Evolutionary conservation across 2,888 invertebrate genomes (phyloP), one percentile per base, ranked within the genome.

Genomic region (Athalia cordata): DNA sequence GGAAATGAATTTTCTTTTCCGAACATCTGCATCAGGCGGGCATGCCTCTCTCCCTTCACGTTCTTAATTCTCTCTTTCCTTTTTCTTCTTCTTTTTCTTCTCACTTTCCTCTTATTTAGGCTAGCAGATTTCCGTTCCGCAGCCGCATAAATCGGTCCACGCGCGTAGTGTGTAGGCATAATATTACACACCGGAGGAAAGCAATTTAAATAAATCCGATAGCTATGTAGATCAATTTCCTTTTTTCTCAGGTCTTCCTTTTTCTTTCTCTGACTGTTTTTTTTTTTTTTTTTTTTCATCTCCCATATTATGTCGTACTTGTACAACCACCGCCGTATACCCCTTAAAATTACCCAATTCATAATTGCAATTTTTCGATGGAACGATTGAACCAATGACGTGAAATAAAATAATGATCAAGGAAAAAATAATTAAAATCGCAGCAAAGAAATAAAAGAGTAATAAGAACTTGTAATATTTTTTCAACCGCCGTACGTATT

Each of bases 151-250:
- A 55, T 55, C 55, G n/a, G 3, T n/a, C 55, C 6, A 3, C 13
- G 3, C 61, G n/a, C 29, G 29, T 29, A 29, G 29, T 29, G 29
- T 29, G 29, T 29, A 29, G 29, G 29, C 29, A 29, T 29, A 29
- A 29, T 29, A 29, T 29, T 29, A 70, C 70, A 70, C 70, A 70
- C 57, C 70, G 70, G 43, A 55, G 70, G 43, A 70, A 72, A 57
- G 59, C 59, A 72, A 59, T 72, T 72, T 72, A 72, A 72, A 72
- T 72, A 72, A 72, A 72, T 72, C 72, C 57, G 57, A 72, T 57
- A 29, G 59, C 72, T n/a, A 29, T 29, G 29, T 59, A 59, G 59
- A 72, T 72, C 59, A 45, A 72, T 72, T 52, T 72, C 8, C 13
- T 59, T 8, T 72, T 59, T 59, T 72, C 9, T 49, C 4, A 13